phyloP scores from a whole-genome alignment of 1,140 invertebrate species.

The Chironomus striatipennis region DNA sequence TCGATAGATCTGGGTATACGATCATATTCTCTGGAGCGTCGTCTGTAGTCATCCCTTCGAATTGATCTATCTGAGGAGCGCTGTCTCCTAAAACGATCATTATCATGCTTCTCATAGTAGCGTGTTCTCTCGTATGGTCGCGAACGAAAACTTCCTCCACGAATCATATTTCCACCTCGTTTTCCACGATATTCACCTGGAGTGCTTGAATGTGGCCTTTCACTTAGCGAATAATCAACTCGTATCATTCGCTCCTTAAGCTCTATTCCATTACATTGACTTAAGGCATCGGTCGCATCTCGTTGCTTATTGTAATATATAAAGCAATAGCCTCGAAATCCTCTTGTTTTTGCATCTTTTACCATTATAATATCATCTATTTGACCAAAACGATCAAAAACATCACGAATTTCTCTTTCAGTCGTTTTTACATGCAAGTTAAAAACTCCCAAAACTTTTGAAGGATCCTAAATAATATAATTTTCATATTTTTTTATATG shows the following conservation, averaged over 20 bases:
- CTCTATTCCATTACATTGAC: slow-evolving; percentile 5
- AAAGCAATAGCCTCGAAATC: slow-evolving; percentile 21
- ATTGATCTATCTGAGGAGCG: no score
- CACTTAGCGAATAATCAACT: not conserved
- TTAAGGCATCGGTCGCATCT: not conserved
- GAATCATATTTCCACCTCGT: not conserved
- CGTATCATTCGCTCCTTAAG: not conserved
- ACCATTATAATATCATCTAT: slow-evolving; percentile 5
- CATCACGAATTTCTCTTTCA: slow-evolving; percentile 85
- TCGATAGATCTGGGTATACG: no score
- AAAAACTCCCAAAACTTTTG: slow-evolving; percentile 70
- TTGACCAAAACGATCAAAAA: slow-evolving; percentile 82
- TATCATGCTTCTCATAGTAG: not conserved
- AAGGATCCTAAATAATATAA: not conserved
- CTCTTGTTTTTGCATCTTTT: slow-evolving; percentile 10
- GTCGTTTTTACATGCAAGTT: slow-evolving; percentile 88
- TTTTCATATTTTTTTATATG: not conserved
- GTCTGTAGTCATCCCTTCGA: no score
- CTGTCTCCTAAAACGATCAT: not conserved
- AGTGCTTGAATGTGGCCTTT: not conserved
- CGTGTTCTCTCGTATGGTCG: not conserved
- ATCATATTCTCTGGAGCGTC: no score
- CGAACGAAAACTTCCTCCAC: not conserved
- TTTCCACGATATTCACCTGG: slow-evolving; percentile 11
- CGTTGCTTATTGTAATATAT: not conserved